Evolutionary conservation across 2,113 vertebrate genomes (phyloP), one percentile per base, ranked within the genome.

Genomic region (Phalacrocorax brasilianus): DNA sequence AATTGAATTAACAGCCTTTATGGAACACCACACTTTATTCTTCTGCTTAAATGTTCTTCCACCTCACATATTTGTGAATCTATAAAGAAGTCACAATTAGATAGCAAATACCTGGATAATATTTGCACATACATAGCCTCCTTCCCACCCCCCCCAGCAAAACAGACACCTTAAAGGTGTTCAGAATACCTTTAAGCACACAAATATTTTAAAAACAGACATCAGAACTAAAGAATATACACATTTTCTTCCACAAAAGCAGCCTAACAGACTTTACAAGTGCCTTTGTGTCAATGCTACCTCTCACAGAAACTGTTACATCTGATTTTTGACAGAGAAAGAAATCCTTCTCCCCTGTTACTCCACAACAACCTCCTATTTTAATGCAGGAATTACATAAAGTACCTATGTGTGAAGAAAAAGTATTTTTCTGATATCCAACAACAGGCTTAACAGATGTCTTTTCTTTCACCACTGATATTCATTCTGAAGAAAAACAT

Each of bases 1-100:
- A 97, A 95, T 65, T 81, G 67, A 77, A 85, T 82, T 97, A 97
- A 96, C 63, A 98, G 96, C 72, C 67, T 72, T 49, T 53, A 65
- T 68, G 62, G 95, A 95, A 95, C 71, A 91, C 47, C 44, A 88
- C 47, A 86, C 50, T 93, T 85, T 63, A 33, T 56, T 77, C 49
- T 58, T 83, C 81, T 75, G 21, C 50, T 93, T 89, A 82, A 93
- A 88, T 56, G 75, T 68, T 85, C 89, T 91, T 78, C 35, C 65
- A 94, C 59, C 62, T 94, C 86, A 90, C 86, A 47, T 88, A 92
- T 81, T 76, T 63, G 42, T 70, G 82, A 89, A 71, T 86, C 58
- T 87, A 55, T 38, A 76, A 90, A 62, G 61, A 86, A 96, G 81
- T 58, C 80, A 95, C 63, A 90, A 59, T 49, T 68, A 95, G 56